Base-by-base conservation (phyloP, 2,888 invertebrate genomes). In the Chalcosyrphus nemorum region DNA sequence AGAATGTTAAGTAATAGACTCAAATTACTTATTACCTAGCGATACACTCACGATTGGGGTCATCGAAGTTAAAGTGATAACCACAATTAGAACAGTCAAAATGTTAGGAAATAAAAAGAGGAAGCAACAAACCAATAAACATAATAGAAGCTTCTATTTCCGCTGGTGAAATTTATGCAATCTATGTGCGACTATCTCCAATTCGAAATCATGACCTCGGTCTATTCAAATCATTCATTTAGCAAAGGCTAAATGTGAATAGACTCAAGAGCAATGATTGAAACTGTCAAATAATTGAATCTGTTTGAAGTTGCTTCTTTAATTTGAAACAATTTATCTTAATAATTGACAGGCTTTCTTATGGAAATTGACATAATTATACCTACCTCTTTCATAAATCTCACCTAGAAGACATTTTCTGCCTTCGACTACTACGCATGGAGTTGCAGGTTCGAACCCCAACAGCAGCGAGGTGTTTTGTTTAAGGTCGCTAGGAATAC, bases 1-100 rank as follows among this genome's bases (percentile, higher is more conserved):
- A 32, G 15, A 13, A 29, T 19, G 19, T 66, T 65, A 9, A 13
- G 15, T 29, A 41, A 27, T 56, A 57, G 2, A 35, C 24, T 11
- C 27, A 70, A 35, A 57, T 59, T 59, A 19, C 6, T 15, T 17
- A 35, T 11, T 27, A 38, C 11, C 9, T 50, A 41, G 71, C 19
- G 63, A 72, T 72, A 72, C 72, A 41, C 63, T 45, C 24, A 17
- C n/a, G 13, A 50, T 24, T 50, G 15, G 24, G 75, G 75, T 66
- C 75, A 75, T 29, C 50, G 7, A 38, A 17, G 21, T 56, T 66
- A 50, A 7, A 13, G 9, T 59, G 57, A 75, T 75, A 66, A 75
- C 57, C 65, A 13, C 17, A 54, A 27, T 54, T 54, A 56, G 74
- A 63, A 63, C 61, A n/a, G n/a, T 11, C 24, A 19, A 43, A 61